Conservation (phyloP, 92 coral and sea anemone species). For the Muricea muricata region DNA sequence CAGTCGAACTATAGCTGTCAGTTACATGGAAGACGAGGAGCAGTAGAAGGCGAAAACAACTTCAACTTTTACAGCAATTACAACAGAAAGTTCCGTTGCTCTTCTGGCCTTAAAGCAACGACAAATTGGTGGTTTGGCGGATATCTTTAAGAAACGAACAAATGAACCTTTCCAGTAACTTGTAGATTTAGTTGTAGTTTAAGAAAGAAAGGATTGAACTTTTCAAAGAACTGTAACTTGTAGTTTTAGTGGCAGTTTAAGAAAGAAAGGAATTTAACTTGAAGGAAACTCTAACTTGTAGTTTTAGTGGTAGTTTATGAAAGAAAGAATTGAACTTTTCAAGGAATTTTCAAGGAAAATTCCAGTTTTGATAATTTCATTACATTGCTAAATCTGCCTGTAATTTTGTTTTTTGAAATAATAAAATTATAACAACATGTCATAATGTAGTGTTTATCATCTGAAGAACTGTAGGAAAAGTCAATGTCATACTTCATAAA, state of each 20-base stretch:
- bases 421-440: background rate
- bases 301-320: too few species aligned
- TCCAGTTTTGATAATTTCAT: too few species aligned
- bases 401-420: background rate
- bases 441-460: background rate
- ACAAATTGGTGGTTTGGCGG: conserved; percentile 33
- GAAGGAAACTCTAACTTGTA: too few species aligned
- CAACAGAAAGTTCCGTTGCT: conserved; percentile 10
- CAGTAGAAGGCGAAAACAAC: conserved; percentile 1
- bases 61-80: conserved; percentile 1
- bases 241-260: too few species aligned
- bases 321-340: background rate
- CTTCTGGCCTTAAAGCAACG: background rate
- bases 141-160: background rate
- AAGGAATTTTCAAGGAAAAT: too few species aligned
- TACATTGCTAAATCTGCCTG: too few species aligned
- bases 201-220: too few species aligned
- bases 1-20: background rate
- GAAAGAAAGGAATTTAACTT: too few species aligned
- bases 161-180: background rate
- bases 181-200: too few species aligned
- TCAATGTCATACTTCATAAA: too few species aligned
- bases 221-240: background rate
- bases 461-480: background rate
- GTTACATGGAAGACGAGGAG: background rate